Conservation (phyloP, 1,140 invertebrate species). For the Procambarus virginalis region DNA sequence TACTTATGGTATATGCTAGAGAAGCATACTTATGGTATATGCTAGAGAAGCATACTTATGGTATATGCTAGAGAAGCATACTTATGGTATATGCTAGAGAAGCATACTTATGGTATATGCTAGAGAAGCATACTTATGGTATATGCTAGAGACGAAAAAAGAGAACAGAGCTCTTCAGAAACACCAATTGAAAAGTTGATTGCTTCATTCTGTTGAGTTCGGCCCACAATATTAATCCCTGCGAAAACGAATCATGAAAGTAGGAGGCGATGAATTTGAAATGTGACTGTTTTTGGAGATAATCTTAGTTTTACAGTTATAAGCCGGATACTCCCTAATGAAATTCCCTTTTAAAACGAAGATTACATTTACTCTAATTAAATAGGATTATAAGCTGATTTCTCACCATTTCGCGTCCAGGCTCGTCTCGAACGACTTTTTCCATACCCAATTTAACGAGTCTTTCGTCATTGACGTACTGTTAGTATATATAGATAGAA, state of each 20-base stretch:
- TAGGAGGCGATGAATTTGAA: constrained; percentile 33
- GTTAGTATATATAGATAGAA: too few relatives aligned
- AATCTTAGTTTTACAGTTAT: constrained; percentile 62
- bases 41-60: too few relatives aligned
- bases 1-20: too few relatives aligned
- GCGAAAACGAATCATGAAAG: constrained; percentile 57
- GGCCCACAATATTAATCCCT: constrained; percentile 56
- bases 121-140: too few relatives aligned
- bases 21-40: too few relatives aligned
- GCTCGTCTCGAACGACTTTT: too few relatives aligned
- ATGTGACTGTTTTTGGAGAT: constrained; percentile 65
- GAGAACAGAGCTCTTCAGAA: not conserved
- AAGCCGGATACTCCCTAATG: constrained; percentile 63
- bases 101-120: too few relatives aligned
- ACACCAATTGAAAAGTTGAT: constrained; percentile 58
- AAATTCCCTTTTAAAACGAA: constrained; percentile 53
- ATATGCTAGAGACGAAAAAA: constrained; percentile 12
- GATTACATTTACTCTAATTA: constrained; percentile 68
- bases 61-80: too few relatives aligned
- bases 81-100: too few relatives aligned
- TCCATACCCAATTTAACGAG: too few relatives aligned
- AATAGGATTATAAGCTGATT: constrained; percentile 63
- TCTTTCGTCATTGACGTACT: too few relatives aligned
- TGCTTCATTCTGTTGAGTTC: constrained; percentile 57
- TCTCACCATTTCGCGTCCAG: constrained; percentile 51